Conservation (phyloP, 2,888 invertebrate species). For the Amphipyra berbera region DNA sequence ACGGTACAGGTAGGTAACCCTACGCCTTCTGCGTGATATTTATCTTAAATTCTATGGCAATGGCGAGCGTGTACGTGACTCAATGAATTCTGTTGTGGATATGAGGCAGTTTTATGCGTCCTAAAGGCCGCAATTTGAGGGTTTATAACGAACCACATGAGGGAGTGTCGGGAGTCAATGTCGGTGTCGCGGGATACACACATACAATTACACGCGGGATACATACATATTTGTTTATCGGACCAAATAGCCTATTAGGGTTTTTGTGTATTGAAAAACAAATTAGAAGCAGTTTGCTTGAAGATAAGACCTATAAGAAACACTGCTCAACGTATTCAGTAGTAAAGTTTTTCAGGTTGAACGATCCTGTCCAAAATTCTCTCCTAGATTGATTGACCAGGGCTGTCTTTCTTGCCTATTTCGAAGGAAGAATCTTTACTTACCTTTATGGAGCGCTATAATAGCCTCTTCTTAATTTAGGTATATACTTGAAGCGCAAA, state of each 20-base stretch:
- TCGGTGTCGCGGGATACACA: conserved; percentile 40
- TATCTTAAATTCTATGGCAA: conserved; percentile 37
- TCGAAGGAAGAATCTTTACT: conserved; percentile 14
- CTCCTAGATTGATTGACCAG: neutral
- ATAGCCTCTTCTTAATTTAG: conserved; percentile 49
- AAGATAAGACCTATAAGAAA: neutral
- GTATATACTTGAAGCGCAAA: conserved; percentile 41
- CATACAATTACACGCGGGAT: too few relatives aligned
- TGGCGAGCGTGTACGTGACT: conserved; percentile 57
- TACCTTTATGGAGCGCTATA: conserved; percentile 28
- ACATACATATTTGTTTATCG: conserved; percentile 65
- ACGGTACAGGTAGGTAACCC: conserved; percentile 11
- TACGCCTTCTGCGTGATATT: conserved; percentile 30
- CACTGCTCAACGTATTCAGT: too few relatives aligned
- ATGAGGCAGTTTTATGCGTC: conserved; percentile 70
- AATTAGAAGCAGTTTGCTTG: neutral
- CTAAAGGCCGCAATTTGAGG: conserved; percentile 71
- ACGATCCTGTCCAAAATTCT: neutral
- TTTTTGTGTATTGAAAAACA: conserved; percentile 57
- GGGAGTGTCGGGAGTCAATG: conserved; percentile 44
- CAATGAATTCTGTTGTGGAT: conserved; percentile 63
- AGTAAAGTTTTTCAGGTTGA: neutral
- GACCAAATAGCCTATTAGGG: conserved; percentile 58
- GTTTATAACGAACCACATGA: conserved; percentile 74
- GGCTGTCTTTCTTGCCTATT: conserved; percentile 1